A percentile compares a stretch with the other conserved stretches of the same genome.
Conservation (phyloP, 2,888 invertebrate species). For the Epinotia brunnichana region DNA sequence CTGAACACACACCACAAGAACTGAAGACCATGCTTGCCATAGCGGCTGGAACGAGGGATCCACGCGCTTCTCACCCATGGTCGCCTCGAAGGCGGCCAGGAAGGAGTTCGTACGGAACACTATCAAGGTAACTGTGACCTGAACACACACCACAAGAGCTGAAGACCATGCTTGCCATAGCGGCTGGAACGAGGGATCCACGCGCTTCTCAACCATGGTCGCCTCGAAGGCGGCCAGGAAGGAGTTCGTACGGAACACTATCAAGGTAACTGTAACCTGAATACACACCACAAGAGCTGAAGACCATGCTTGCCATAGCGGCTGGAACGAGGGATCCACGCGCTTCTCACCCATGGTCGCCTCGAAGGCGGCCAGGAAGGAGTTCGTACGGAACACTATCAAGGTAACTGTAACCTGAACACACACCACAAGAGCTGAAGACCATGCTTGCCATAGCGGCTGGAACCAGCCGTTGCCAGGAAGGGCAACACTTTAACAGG, state of each 20-base stretch:
- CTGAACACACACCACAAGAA: neutral
- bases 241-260: conserved; percentile 91
- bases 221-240: conserved; percentile 90
- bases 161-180: conserved; percentile 96
- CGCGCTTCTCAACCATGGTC: conserved; percentile 94
- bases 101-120: conserved; percentile 92
- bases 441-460: conserved; percentile 95
- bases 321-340: conserved; percentile 97
- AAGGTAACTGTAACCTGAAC: conserved; percentile 82
- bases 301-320: conserved; percentile 96
- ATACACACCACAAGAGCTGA: conserved; percentile 75
- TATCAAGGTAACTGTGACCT: conserved; percentile 85
- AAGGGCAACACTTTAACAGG: neutral
- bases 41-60: conserved; percentile 98
- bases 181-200: conserved; percentile 96
- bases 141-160: conserved; percentile 65
- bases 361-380: conserved; percentile 89
- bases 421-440: conserved; percentile 83
- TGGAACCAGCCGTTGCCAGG: conserved; percentile 90
- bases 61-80: conserved; percentile 93
- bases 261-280: conserved; percentile 85
- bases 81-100: conserved; percentile 89
- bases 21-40: conserved; percentile 95
- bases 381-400: conserved; percentile 91
- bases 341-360: conserved; percentile 95